Base-by-base conservation (phyloP, 2,113 vertebrate species). In the Apeltes quadracus region DNA sequence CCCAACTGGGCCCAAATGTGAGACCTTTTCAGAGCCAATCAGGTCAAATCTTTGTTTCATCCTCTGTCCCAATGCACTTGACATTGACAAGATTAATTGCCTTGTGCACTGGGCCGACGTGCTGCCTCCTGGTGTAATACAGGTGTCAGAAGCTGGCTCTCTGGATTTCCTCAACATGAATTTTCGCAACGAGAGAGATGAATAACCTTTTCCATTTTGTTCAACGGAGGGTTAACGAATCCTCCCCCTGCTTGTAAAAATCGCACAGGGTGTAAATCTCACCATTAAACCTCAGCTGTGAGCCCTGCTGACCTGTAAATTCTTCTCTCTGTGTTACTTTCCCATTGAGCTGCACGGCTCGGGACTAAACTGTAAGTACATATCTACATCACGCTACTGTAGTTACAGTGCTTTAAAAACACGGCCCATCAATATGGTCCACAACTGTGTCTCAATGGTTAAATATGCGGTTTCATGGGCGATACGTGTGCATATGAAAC, bases 11-110 rank as follows among this genome's bases (percentile, higher is more conserved):
- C 81, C 73, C 61, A 69, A 89, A 90, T 85, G 82, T 81, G 82
- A 87, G 88, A 90, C 89, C 87, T 90, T 88, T 88, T 87, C 90
- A 82, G 65, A 90, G 87, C 85, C 87, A 91, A 91, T 92, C 90
- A 89, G 90, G 90, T 86, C 88, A 89, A 84, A 89, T 84, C 90
- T 92, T 90, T 89, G 90, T 88, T 91, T 90, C 90, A 90, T 90
- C 85, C 88, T 64, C 63, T 41, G 79, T 89, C 90, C 91, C 87
- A 85, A 88, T 84, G 82, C 87, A 90, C 86, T 84, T 90, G 90
- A 91, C 91, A 90, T 89, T 91, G 91, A 87, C 84, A 91, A 92
- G 87, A 92, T 90, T 86, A 92, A 92, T 91, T 91, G 88, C 86
- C 82, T 86, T 74, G 87, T 88, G 89, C 69, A 61, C 79, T 86